These are phyloP conservation scores for Mythimna lalbum DNA, from an alignment of 2,888 invertebrate genomes.

Conservation along the genomic window DNA sequence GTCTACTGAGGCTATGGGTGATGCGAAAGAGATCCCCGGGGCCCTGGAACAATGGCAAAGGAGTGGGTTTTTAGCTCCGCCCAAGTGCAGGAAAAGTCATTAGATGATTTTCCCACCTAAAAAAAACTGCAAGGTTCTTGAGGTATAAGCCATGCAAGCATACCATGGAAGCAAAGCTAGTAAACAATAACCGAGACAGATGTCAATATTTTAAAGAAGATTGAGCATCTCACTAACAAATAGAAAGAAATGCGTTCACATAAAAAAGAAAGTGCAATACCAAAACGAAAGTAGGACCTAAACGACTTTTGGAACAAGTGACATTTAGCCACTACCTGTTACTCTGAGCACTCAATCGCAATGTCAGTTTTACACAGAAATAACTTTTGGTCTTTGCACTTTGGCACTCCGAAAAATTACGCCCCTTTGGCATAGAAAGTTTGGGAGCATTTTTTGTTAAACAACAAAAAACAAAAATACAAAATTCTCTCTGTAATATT, in stretches of 20 bases:
- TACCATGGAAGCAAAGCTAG: neutral
- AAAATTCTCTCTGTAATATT: too few species aligned
- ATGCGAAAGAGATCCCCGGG: too few species aligned
- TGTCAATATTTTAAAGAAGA: neutral
- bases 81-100: too few species aligned
- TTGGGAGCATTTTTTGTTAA: too few species aligned
- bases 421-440: too few species aligned
- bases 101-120: too few species aligned
- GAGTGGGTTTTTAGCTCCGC: too few species aligned
- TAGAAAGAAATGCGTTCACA: constrained; percentile 24
- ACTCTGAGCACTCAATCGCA: constrained; percentile 17
- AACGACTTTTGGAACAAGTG: constrained; percentile 30
- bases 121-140: neutral
- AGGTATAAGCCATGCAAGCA: neutral
- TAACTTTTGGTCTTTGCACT: neutral
- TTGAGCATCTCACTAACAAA: neutral
- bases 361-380: neutral
- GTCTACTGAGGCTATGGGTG: too few species aligned
- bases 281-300: constrained; percentile 33
- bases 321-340: constrained; percentile 20
- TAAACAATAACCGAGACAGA: neutral
- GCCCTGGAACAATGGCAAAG: too few species aligned
- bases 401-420: neutral
- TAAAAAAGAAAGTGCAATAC: constrained; percentile 40
- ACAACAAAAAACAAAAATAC: too few species aligned